Percentiles rank a stretch among this genome's conserved stretches.
phyloP scores from a whole-genome alignment of 2,888 invertebrate species.

The Empis livida region DNA sequence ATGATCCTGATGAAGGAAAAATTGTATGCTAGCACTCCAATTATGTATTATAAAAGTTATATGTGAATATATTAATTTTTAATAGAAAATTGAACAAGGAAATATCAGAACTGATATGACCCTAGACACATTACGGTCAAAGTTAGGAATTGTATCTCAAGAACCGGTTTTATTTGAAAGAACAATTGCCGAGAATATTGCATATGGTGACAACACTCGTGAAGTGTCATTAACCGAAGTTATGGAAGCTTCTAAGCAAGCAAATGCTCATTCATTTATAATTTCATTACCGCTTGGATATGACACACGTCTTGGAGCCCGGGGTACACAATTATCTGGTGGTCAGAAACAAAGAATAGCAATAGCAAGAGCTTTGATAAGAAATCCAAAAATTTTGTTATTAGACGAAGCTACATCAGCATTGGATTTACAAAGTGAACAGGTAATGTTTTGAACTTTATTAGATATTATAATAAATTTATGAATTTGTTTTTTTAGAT shows the following conservation, averaged over 20 bases:
- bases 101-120: slow-evolving; percentile 42
- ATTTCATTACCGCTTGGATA: slow-evolving; percentile 62
- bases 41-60: slow-evolving; percentile 9
- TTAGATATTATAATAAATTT: not conserved
- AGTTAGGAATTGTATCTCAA: slow-evolving; percentile 80
- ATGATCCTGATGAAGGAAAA: slow-evolving; percentile 55
- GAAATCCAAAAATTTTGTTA: slow-evolving; percentile 54
- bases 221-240: slow-evolving; percentile 54
- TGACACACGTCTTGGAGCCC: slow-evolving; percentile 57
- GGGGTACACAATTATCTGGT: slow-evolving; percentile 64
- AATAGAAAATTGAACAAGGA: slow-evolving; percentile 35
- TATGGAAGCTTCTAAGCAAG: slow-evolving; percentile 62
- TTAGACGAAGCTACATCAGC: slow-evolving; percentile 70
- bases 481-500: slow-evolving; percentile 26
- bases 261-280: slow-evolving; percentile 79
- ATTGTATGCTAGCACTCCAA: slow-evolving; percentile 34
- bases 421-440: slow-evolving; percentile 60
- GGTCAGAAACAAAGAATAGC: slow-evolving; percentile 80
- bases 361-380: slow-evolving; percentile 60
- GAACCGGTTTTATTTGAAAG: slow-evolving; percentile 82
- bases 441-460: slow-evolving; percentile 35
- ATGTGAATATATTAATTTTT: slow-evolving; percentile 3
- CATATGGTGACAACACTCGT: slow-evolving; percentile 69
- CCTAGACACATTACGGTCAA: slow-evolving; percentile 51
- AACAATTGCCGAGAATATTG: slow-evolving; percentile 79